phyloP scores from a whole-genome alignment of 2,797 vertebrate genomes.

The Nyctalus aviator region DNA sequence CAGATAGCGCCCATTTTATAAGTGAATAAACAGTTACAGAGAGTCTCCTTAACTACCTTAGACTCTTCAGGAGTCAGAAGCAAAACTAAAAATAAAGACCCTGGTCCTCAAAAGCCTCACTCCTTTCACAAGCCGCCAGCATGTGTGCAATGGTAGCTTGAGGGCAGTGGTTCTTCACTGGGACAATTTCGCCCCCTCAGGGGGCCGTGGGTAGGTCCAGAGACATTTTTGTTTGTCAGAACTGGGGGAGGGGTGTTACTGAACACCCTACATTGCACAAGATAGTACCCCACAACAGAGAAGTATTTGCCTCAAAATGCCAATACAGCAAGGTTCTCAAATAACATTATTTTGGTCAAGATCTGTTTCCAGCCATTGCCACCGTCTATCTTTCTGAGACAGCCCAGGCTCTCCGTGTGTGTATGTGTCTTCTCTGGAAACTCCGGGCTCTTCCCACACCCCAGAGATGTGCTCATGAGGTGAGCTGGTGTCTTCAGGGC shows the following conservation, averaged over 20 bases:
- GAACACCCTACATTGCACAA: not conserved
- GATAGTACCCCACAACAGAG: not conserved
- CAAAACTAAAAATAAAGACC: conserved; percentile 40
- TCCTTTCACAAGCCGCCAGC: not conserved
- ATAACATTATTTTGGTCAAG: not conserved
- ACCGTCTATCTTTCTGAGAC: too few relatives aligned
- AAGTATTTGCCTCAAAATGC: not conserved
- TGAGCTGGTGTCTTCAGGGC: not conserved
- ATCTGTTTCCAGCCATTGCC: too few relatives aligned
- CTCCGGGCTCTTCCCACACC: too few relatives aligned
- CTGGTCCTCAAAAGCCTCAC: not conserved
- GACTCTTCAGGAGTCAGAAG: conserved; percentile 50
- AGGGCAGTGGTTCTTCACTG: conserved; percentile 6
- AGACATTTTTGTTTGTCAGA: conserved; percentile 44
- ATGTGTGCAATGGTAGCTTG: not conserved
- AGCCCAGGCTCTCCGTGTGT: not conserved
- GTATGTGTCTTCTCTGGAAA: not conserved
- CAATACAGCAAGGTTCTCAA: not conserved
- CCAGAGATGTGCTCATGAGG: not conserved
- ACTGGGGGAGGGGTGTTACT: not conserved
- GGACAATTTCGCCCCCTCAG: not conserved
- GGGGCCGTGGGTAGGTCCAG: not conserved
- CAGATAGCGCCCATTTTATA: not conserved
- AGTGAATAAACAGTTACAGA: conserved; percentile 4
- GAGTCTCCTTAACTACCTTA: not conserved